Evolutionary conservation across 2,888 invertebrate genomes (phyloP).

Genomic region (Campoplex capitator): DNA sequence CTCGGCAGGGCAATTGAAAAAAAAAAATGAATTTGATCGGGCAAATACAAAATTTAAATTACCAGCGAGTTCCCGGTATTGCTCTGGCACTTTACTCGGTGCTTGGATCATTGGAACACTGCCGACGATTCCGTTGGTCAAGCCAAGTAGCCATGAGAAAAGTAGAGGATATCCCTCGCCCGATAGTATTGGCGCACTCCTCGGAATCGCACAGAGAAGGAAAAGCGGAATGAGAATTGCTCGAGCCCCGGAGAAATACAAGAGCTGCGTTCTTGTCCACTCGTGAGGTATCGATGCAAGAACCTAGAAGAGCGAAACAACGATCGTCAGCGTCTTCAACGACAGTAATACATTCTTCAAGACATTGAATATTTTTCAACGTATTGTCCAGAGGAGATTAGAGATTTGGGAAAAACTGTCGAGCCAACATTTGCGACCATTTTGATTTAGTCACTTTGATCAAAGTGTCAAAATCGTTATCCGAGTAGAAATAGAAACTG

Average conservation of each 20-base stretch:
- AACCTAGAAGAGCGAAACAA: constrained; percentile 85
- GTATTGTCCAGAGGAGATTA: too few relatives aligned
- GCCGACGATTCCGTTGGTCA: constrained; percentile 95
- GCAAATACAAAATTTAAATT: constrained; percentile 66
- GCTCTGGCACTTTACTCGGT: constrained; percentile 93
- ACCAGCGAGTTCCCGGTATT: constrained; percentile 95
- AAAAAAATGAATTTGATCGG: background rate
- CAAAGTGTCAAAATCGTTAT: background rate
- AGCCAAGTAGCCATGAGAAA: constrained; percentile 90
- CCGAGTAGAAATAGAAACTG: background rate
- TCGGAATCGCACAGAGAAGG: constrained; percentile 92
- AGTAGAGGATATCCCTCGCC: constrained; percentile 89
- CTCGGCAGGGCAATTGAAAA: background rate
- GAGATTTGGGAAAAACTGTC: too few relatives aligned
- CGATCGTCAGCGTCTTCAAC: background rate
- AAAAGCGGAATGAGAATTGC: constrained; percentile 92
- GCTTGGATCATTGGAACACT: constrained; percentile 97
- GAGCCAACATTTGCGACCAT: background rate
- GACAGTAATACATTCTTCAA: background rate
- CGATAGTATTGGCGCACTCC: constrained; percentile 90
- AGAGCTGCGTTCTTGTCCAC: constrained; percentile 92
- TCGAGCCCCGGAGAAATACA: constrained; percentile 90
- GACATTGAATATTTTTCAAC: too few relatives aligned
- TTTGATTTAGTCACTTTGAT: background rate
- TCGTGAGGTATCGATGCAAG: constrained; percentile 92